Evolutionary conservation across 2,797 vertebrate species (phyloP), one percentile per base, ranked within the genome.

Genomic region (Rallus crepitans): DNA sequence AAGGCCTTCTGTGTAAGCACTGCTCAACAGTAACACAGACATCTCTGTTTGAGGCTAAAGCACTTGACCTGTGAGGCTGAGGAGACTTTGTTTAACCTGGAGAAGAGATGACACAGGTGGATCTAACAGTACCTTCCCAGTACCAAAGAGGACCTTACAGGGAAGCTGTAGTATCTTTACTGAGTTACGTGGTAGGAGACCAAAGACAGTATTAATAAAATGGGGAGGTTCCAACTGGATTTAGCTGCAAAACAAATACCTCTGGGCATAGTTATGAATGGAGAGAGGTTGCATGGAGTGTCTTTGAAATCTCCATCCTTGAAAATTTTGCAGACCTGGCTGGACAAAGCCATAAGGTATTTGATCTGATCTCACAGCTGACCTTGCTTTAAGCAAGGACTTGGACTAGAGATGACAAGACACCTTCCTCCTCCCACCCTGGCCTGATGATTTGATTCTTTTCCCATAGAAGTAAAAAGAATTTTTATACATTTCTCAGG

Each of bases 401-500:
- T 65, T 70, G 68, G 28, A 33, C 20, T 87, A 20, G 39, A 75
- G 57, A 50, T 68, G 30, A 47, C 10, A 30, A 42, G 40, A 42
- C 40, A 42, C 16, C 40, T 0, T 1, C 11, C 23, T 1, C 10
- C 16, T 16, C 31, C 56, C 7, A 42, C 15, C 40, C 15, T 16
- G 40, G 40, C 40, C 15, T 80, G 35, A 27, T 87, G 24, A 47
- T 19, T 42, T 39, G 9, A 31, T 61, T 45, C 40, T 17, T 42
- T 42, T 42, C 40, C 40, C 40, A 42, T 42, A 42, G 40, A 42
- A 42, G 40, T 15, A 42, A 42, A 42, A 42, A 65, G 19, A 65
- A 17, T 70, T 56, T 77, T 31, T 52, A 20, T 39, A 21, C 6
- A 5, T 80, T 77, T 72, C 37, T 48, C 11, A 37, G 45, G 16